Evolutionary conservation across 2,797 vertebrate genomes (phyloP), one percentile per base, ranked within the genome.

Genomic region (Loriculus beryllinus): DNA sequence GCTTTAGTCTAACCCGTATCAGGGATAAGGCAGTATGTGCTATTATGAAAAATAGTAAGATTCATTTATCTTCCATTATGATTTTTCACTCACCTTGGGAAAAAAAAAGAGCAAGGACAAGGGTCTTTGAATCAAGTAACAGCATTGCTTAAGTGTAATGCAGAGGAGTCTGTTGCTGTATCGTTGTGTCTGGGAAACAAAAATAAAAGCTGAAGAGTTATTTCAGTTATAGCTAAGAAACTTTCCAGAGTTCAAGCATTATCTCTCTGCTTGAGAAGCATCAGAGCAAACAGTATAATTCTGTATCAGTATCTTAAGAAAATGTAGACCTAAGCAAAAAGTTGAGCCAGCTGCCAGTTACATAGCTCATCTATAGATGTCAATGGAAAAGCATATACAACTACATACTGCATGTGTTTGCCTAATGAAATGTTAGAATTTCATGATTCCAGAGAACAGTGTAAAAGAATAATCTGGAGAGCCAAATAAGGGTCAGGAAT

Each of bases 401-500:
- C 51, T 65, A 7, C 35, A 72, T 65, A 7, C 35, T 69, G 65
- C 20, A 35, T 37, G 1, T 31, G 22, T 60, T 74, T 80, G 45
- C 37, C 48, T 80, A 62, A 68, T 54, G 28, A 81, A 81, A 72
- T 20, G 37, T 21, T 31, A 63, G 49, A 39, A 70, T 86, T 49
- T 31, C 39, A 14, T 62, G 35, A 51, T 64, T 68, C 51, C 45
- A 42, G 37, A 65, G 80, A 87, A 74, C 33, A 65, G 35, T 47
- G n/a, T 54, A 76, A 56, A 83, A 71, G 48, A 80, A 28, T 59
- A 82, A 92, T 52, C 40, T 88, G n/a, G 42, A 70, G 85, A 92
- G 52, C 74, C 88, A 83, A 88, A 65, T 92, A 95, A 94, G 90
- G 83, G 47, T 93, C 81, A 94, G 65, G 71, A 85, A 37, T 80